These are phyloP conservation scores for Orchesella cincta DNA, from an alignment of 1,140 invertebrate genomes.

Conservation along the genomic window DNA sequence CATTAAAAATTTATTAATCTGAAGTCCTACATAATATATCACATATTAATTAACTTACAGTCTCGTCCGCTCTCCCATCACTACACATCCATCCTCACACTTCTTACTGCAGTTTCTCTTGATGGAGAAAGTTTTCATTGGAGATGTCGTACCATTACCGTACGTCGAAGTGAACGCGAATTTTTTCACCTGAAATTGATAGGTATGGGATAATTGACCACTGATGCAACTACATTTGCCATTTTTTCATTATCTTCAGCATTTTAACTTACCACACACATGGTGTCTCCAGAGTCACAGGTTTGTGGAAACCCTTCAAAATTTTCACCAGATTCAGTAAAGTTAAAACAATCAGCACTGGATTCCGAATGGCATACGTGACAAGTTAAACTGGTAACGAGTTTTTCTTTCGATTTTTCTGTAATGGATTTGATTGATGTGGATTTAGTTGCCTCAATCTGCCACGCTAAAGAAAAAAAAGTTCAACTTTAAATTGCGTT, in stretches of 20 bases:
- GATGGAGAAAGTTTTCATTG: conserved; percentile 74
- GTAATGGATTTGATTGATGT: conserved; percentile 15
- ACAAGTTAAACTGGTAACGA: conserved; percentile 71
- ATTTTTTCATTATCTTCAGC: no score
- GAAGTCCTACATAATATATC: conserved; percentile 1
- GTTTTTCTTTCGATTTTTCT: conserved; percentile 36
- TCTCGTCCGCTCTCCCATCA: conserved; percentile 78
- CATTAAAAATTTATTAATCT: conserved; percentile 7
- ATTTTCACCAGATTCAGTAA: conserved; percentile 53
- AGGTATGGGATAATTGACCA: conserved; percentile 28
- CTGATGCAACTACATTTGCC: background rate
- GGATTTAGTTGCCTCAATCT: background rate
- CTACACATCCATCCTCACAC: conserved; percentile 81
- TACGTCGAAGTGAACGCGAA: conserved; percentile 79
- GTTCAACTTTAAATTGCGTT: background rate
- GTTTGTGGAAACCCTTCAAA: conserved; percentile 59
- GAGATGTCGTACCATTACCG: conserved; percentile 71
- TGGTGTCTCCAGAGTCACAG: conserved; percentile 71
- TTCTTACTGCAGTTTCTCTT: conserved; percentile 77
- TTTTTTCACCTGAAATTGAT: conserved; percentile 71
- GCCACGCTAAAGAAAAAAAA: conserved; percentile 14
- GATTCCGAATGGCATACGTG: conserved; percentile 74
- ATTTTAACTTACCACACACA: conserved; percentile 77
- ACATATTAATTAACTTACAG: conserved; percentile 66
- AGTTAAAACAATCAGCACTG: conserved; percentile 68